Base-by-base conservation (phyloP, 2,113 vertebrate genomes). In the Calyptomena viridis region DNA sequence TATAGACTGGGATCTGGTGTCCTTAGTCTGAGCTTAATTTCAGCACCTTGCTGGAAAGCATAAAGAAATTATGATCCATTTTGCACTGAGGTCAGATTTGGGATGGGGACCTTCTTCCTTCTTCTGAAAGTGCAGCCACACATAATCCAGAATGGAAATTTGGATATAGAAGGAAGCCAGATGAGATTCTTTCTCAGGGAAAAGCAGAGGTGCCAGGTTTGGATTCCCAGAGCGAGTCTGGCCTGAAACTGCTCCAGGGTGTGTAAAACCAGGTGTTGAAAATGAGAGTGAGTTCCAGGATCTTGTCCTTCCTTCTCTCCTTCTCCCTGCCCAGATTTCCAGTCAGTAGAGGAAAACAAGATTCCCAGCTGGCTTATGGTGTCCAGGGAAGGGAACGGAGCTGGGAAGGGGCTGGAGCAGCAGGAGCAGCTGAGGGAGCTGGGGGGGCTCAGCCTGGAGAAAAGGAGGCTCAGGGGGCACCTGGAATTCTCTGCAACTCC, bases 101-200 rank as follows among this genome's bases (percentile, higher is more conserved):
- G 35, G 33, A 17, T 84, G 12, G 31, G 3, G 14, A 64, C 11
- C 6, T 69, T 58, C 56, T 85, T 72, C 52, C 64, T 89, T 27
- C 62, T 88, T 53, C 79, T 64, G 30, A 64, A 42, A 0, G 0
- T 12, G 16, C 25, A 55, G 55, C 14, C 71, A 20, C 0, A 0
- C 1, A 1, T 6, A 37, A 68, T 80, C 78, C 20, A 19, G 25
- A 76, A 46, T 7, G 37, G 58, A 56, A 60, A 46, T 11, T 16
- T 75, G 73, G 31, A 33, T 53, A 44, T 10, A 14, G 64, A 82
- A 78, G 18, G 17, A 72, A 89, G 89, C 3, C 5, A 53, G 30
- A 28, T 49, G 64, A 81, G 47, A 81, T 59, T 71, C 30, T 59
- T 25, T 39, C 23, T 9, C 8, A 28, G 27, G 16, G n/a, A 52